These are phyloP conservation scores for Marisa cornuarietis DNA, from an alignment of 1,140 invertebrate genomes.

Conservation along the genomic window DNA sequence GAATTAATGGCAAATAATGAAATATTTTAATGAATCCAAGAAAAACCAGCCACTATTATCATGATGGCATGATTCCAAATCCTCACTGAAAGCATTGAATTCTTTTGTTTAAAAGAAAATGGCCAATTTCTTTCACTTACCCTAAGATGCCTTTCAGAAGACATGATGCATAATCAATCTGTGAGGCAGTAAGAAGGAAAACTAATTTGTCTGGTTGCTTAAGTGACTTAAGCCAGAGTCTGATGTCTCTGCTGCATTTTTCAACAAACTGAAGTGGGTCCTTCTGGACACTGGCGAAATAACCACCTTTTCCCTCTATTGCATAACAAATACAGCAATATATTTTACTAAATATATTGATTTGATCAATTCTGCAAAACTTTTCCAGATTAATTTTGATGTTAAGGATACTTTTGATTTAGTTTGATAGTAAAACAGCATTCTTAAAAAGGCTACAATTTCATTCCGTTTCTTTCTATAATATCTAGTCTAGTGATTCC, in stretches of 20 bases:
- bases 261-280: slow-evolving; percentile 75
- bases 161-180: slow-evolving; percentile 78
- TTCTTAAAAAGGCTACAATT: too few species aligned
- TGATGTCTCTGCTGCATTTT: slow-evolving; percentile 70
- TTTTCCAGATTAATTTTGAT: background rate
- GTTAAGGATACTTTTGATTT: too few species aligned
- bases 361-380: background rate
- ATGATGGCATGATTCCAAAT: too few species aligned
- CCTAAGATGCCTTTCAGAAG: slow-evolving; percentile 76
- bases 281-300: slow-evolving; percentile 73
- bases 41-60: too few species aligned
- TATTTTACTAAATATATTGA: too few species aligned
- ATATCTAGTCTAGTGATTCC: too few species aligned
- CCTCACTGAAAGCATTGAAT: background rate
- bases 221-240: slow-evolving; percentile 74
- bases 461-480: too few species aligned
- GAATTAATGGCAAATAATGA: too few species aligned
- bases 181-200: slow-evolving; percentile 82
- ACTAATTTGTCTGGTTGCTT: slow-evolving; percentile 70
- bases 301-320: slow-evolving; percentile 63
- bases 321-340: background rate
- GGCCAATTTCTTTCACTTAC: slow-evolving; percentile 31
- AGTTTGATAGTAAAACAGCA: too few species aligned
- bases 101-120: background rate
- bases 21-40: too few species aligned